phyloP scores from a whole-genome alignment of 2,797 vertebrate species.

The Myotis vivesi region DNA sequence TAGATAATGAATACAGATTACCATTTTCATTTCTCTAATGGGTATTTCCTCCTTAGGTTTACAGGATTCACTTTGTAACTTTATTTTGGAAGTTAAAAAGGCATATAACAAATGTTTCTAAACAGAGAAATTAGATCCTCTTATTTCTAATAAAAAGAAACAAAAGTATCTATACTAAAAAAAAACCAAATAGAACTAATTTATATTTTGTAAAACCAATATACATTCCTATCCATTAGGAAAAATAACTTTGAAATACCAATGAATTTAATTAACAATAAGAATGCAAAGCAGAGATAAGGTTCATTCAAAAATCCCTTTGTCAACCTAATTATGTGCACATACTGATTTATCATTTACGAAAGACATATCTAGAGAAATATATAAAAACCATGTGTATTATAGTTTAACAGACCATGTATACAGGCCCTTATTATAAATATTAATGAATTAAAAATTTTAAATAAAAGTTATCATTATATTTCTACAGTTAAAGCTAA shows the following conservation, averaged over 20 bases:
- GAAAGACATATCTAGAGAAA: not conserved
- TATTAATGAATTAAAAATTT: slow-evolving; percentile 45
- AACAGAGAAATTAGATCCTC: not conserved
- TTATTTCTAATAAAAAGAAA: slow-evolving; percentile 6
- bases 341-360: not conserved
- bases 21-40: not conserved
- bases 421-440: not conserved
- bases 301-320: slow-evolving; percentile 1
- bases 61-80: not conserved
- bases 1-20: not conserved
- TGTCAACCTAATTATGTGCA: not conserved
- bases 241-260: slow-evolving; percentile 56
- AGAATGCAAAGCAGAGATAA: not conserved
- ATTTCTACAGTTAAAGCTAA: slow-evolving; percentile 8
- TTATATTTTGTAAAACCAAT: slow-evolving; percentile 46
- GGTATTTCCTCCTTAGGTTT: not conserved
- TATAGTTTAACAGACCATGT: not conserved
- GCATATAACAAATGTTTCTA: not conserved
- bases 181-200: not conserved
- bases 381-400: not conserved
- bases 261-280: slow-evolving; percentile 32
- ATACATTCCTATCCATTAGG: not conserved
- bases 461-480: not conserved
- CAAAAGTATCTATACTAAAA: not conserved
- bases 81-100: slow-evolving; percentile 6